Percentiles rank a stretch among this genome's conserved stretches.
phyloP scores from a whole-genome alignment of 2,797 vertebrate species.

The Clarias laeviceps region DNA sequence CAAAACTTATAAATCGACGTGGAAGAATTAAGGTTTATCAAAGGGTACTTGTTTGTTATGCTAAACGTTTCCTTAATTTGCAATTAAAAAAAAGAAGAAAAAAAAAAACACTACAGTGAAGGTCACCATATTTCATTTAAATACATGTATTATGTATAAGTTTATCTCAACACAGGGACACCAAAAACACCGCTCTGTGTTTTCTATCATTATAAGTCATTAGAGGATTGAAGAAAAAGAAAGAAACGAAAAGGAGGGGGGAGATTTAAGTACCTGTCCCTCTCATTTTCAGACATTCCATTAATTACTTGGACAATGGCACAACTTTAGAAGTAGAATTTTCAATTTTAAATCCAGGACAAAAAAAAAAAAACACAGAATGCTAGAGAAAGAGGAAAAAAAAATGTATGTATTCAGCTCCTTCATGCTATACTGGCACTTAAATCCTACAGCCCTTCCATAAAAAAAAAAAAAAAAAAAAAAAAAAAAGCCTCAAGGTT shows the following conservation, averaged over 20 bases:
- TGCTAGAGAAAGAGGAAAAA: slow-evolving; percentile 37
- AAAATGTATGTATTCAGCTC: slow-evolving; percentile 79
- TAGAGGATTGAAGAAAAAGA: slow-evolving; percentile 61
- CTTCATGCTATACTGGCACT: slow-evolving; percentile 82
- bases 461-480: slow-evolving; percentile 71
- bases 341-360: slow-evolving; percentile 75
- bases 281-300: slow-evolving; percentile 79
- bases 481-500: slow-evolving; percentile 83
- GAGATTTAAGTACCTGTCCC: slow-evolving; percentile 78
- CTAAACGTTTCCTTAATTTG: slow-evolving; percentile 75
- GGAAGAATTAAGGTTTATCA: slow-evolving; percentile 71
- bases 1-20: slow-evolving; percentile 74
- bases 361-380: slow-evolving; percentile 38
- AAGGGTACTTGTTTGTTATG: slow-evolving; percentile 74
- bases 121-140: slow-evolving; percentile 80
- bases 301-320: slow-evolving; percentile 83
- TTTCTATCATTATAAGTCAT: slow-evolving; percentile 79
- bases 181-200: slow-evolving; percentile 78
- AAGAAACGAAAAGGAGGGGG: not conserved
- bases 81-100: slow-evolving; percentile 69
- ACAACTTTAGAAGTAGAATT: slow-evolving; percentile 78
- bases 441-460: slow-evolving; percentile 82
- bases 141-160: slow-evolving; percentile 83
- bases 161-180: slow-evolving; percentile 76
- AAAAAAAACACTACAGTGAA: slow-evolving; percentile 73